These are phyloP conservation scores for Cerastis leucographa DNA, from an alignment of 2,888 invertebrate genomes.

Conservation along the genomic window DNA sequence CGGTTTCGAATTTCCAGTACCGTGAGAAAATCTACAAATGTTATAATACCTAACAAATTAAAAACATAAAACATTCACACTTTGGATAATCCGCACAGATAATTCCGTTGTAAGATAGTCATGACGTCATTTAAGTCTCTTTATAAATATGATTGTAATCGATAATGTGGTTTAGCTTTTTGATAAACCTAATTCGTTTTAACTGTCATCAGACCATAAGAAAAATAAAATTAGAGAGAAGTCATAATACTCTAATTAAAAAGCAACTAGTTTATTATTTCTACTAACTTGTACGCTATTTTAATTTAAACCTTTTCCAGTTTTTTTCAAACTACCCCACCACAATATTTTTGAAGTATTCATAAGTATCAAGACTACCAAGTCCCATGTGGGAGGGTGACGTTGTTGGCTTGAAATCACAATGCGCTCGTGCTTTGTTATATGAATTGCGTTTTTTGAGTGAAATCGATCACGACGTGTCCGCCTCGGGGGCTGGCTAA, in stretches of 20 bases:
- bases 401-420: slow-evolving; percentile 82
- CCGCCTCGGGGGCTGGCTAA: slow-evolving; percentile 75
- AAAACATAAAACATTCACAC: slow-evolving; percentile 46
- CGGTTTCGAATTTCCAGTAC: slow-evolving; percentile 45
- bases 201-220: neutral
- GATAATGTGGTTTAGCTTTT: neutral
- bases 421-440: slow-evolving; percentile 85
- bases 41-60: slow-evolving; percentile 18
- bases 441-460: slow-evolving; percentile 88
- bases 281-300: neutral
- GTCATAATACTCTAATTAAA: too few relatives aligned
- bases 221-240: neutral
- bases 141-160: slow-evolving; percentile 9
- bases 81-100: slow-evolving; percentile 21
- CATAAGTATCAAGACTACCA: slow-evolving; percentile 77
- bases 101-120: neutral
- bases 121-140: neutral
- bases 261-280: too few relatives aligned
- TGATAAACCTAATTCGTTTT: neutral
- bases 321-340: neutral
- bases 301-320: neutral
- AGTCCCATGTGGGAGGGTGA: slow-evolving; percentile 74
- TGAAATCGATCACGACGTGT: slow-evolving; percentile 86
- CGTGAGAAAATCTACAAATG: slow-evolving; percentile 41
- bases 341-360: slow-evolving; percentile 29